Conservation (phyloP, 2,888 invertebrate species). For the Cheilosia impressa region DNA sequence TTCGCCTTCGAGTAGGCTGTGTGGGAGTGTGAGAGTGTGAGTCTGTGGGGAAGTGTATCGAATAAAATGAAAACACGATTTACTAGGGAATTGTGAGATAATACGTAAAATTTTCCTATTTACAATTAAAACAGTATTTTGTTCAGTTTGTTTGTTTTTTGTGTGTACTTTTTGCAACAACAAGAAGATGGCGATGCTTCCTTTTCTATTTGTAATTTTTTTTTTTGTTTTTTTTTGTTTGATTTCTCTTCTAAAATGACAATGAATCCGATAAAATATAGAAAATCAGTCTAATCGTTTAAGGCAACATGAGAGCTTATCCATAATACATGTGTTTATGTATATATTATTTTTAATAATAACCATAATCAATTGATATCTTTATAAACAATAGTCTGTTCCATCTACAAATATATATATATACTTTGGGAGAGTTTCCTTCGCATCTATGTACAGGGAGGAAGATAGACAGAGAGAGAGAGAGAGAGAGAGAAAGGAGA, state of each 20-base stretch:
- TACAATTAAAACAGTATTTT: conserved; percentile 36
- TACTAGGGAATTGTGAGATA: not conserved
- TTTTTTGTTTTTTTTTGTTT: conserved; percentile 69
- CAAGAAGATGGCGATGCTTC: conserved; percentile 38
- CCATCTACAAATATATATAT: conserved; percentile 64
- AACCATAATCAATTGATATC: conserved; percentile 73
- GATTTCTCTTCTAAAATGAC: conserved; percentile 76
- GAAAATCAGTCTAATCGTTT: conserved; percentile 88
- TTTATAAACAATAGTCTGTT: conserved; percentile 53
- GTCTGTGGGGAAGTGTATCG: not conserved
- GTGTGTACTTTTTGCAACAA: conserved; percentile 27
- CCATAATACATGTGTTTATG: conserved; percentile 70
- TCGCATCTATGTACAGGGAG: conserved; percentile 25
- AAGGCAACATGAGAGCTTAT: conserved; percentile 87
- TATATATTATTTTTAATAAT: conserved; percentile 52
- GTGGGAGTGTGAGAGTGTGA: not conserved
- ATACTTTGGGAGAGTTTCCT: conserved; percentile 17
- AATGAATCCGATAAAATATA: conserved; percentile 78
- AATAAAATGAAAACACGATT: not conserved
- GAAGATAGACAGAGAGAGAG: not conserved
- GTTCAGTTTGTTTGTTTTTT: conserved; percentile 26
- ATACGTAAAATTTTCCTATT: conserved; percentile 7
- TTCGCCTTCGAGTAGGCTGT: not conserved
- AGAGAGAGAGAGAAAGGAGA: not conserved
- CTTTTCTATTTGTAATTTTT: conserved; percentile 45